Base-by-base conservation (phyloP, 2,888 invertebrate species). In the Drosophila peninsularis region DNA sequence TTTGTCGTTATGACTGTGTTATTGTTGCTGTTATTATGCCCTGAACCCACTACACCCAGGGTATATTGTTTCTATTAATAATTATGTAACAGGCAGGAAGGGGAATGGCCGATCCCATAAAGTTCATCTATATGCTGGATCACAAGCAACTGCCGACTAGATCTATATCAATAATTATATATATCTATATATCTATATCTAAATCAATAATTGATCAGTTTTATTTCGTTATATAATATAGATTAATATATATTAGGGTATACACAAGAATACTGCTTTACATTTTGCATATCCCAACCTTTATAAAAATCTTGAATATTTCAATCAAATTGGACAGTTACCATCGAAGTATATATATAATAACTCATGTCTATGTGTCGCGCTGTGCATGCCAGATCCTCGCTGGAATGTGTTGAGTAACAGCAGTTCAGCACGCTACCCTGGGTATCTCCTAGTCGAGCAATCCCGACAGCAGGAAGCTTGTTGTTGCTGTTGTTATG, bases 401-500 rank as follows among this genome's bases (percentile, higher is more conserved):
- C n/a, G 39, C 39, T 42, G 42, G 6, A 44, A 44, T 24, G 9
- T 4, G 13, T 6, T 14, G 7, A 27, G 9, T 45, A 4, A 9
- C 24, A 44, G 9, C 9, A 14, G 41, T 13, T 11, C 41, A 42
- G 21, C 5, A n/a, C n/a, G n/a, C n/a, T n/a, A n/a, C n/a, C n/a
- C 4, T 30, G 32, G 47, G 32, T 47, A 32, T 32, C n/a, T 30
- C 17, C 17, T 7, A 17, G 47, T 30, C 47, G 47, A 13, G 47
- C 30, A 17, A 3, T 11, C 3, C 3, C 30, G 17, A 17, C 17
- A 3, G 0, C 6, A 13, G 7, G 7, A 13, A 6, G n/a, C 14
- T 70, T 81, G 74, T 68, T 78, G 78, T 73, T 82, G 71, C 71
- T 80, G 78, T 72, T 83, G 74, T 78, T 83, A 70, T 81, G 78